phyloP scores from a whole-genome alignment of 2,797 vertebrate species.

The Labeo calbasu region DNA sequence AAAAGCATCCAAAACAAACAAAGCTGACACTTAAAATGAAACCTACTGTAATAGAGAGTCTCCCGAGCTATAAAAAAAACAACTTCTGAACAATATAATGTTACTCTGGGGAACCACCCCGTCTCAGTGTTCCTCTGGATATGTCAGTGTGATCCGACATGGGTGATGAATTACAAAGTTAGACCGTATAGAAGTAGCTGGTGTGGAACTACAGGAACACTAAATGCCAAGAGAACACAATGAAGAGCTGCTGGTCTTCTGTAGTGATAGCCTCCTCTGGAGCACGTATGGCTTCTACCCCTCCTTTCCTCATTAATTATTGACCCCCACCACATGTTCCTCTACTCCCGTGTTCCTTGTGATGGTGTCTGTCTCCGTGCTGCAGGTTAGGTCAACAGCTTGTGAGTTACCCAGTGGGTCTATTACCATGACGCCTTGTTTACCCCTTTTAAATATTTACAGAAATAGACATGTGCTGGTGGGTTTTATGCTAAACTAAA shows the following conservation, averaged over 20 bases:
- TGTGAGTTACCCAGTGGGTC: conserved; percentile 36
- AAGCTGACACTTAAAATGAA: neutral
- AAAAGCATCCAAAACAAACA: neutral
- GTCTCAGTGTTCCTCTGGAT: neutral
- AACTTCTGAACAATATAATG: neutral
- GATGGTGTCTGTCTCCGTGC: conserved; percentile 28
- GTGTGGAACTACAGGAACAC: conserved; percentile 18
- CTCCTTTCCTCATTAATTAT: conserved; percentile 51
- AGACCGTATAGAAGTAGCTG: conserved; percentile 2
- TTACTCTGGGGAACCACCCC: neutral
- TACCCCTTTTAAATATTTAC: conserved; percentile 39
- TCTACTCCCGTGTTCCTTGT: conserved; percentile 33
- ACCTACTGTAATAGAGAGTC: neutral
- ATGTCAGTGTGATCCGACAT: neutral
- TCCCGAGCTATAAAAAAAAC: neutral
- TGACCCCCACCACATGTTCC: conserved; percentile 47
- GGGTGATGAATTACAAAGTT: conserved; percentile 30
- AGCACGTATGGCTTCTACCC: conserved; percentile 38
- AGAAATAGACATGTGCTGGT: conserved; percentile 5
- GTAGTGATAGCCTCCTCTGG: conserved; percentile 36
- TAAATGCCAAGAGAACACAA: conserved; percentile 42
- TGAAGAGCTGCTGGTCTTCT: conserved; percentile 29
- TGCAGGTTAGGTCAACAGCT: conserved; percentile 46
- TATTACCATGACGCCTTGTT: conserved; percentile 33
- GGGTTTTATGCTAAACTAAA: conserved; percentile 7